Conservation (phyloP, 2,888 invertebrate species). For the Acanthosepion pharaonis region DNA sequence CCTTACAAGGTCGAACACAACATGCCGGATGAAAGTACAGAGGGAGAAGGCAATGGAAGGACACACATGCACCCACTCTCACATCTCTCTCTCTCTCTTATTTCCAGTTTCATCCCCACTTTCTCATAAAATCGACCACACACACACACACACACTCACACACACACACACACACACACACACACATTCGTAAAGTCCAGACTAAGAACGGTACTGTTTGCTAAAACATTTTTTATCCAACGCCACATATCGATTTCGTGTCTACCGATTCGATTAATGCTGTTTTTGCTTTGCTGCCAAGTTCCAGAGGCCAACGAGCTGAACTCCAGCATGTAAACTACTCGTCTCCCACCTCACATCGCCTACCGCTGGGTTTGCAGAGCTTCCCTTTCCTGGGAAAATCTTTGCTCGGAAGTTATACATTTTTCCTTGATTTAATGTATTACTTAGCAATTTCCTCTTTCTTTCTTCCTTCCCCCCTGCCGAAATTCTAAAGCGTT, state of each 20-base stretch:
- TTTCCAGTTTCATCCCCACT: background rate
- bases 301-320: background rate
- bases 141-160: background rate
- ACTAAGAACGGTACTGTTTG: background rate
- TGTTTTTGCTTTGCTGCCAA: background rate
- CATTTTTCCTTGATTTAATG: background rate
- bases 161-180: background rate
- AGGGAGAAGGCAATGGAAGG: background rate
- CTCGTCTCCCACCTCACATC: background rate
- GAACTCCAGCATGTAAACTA: background rate
- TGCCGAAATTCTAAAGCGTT: too few relatives aligned
- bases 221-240: slow-evolving; percentile 13
- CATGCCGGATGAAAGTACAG: background rate
- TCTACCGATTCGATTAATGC: slow-evolving; percentile 4
- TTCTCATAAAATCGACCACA: background rate
- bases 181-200: background rate
- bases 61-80: background rate
- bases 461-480: background rate
- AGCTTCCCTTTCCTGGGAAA: background rate
- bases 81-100: background rate
- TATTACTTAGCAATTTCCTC: background rate
- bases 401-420: background rate
- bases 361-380: background rate
- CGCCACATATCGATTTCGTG: background rate
- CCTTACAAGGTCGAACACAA: background rate